A percentile compares a stretch with the other conserved stretches of the same genome.
Evolutionary conservation across 2,888 invertebrate species (phyloP).

Genomic region (Magallana nippona): DNA sequence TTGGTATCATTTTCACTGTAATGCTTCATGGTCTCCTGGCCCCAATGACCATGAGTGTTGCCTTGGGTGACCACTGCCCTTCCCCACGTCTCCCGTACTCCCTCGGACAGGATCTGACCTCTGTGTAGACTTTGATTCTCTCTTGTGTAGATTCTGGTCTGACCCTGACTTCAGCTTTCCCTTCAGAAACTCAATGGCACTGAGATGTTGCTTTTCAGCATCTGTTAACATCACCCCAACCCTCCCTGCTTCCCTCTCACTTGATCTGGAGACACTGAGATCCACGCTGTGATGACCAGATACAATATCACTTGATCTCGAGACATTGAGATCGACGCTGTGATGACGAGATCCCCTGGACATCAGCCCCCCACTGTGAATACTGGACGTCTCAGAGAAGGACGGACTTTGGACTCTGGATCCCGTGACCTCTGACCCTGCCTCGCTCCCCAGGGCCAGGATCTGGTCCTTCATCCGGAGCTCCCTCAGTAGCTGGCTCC

Average conservation of each 20-base stretch:
- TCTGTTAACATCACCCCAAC: slow-evolving; percentile 60
- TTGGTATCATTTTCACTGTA: no score
- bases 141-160: neutral
- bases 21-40: no score
- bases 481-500: slow-evolving; percentile 62
- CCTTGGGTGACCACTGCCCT: no score
- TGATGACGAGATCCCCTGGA: neutral
- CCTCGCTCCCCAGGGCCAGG: neutral
- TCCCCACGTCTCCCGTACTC: no score
- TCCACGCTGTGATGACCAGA: neutral
- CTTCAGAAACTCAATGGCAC: slow-evolving; percentile 69
- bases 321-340: neutral
- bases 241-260: slow-evolving; percentile 50
- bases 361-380: no score
- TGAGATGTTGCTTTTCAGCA: slow-evolving; percentile 62
- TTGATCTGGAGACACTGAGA: neutral
- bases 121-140: neutral
- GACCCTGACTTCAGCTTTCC: slow-evolving; percentile 61
- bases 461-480: slow-evolving; percentile 44
- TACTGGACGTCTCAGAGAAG: neutral
- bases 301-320: neutral
- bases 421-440: neutral
- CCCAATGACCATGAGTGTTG: no score
- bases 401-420: neutral
- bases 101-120: no score